phyloP scores from a whole-genome alignment of 2,113 vertebrate species.

The Solea senegalensis region DNA sequence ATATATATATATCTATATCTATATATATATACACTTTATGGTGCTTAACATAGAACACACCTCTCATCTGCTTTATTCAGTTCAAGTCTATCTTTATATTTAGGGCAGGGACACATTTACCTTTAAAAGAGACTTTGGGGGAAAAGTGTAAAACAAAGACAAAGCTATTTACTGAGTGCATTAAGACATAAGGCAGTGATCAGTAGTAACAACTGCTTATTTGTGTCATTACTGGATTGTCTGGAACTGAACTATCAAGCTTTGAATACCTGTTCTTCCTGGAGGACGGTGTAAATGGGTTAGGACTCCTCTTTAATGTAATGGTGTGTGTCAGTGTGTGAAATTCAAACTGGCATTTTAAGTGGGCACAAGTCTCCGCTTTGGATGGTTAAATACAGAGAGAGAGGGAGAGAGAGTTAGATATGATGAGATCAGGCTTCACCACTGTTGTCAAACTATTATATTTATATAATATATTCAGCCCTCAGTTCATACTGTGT shows the following conservation, averaged over 20 bases:
- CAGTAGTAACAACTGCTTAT: constrained; percentile 20
- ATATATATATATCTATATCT: too few relatives aligned
- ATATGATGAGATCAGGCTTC: constrained; percentile 45
- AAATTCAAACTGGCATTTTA: constrained; percentile 43
- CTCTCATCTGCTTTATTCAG: constrained; percentile 50
- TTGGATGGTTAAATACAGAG: constrained; percentile 12
- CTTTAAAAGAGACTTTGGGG: neutral
- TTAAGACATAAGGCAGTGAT: constrained; percentile 2
- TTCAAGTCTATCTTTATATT: constrained; percentile 48
- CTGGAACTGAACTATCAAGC: constrained; percentile 15
- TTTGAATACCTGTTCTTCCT: constrained; percentile 36
- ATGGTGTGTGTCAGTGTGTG: constrained; percentile 49
- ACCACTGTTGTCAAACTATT: constrained; percentile 21
- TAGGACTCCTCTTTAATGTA: constrained; percentile 27
- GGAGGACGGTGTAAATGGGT: constrained; percentile 36
- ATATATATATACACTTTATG: neutral
- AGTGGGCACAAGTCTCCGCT: constrained; percentile 50
- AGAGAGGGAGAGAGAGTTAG: constrained; percentile 16
- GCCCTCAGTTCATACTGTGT: too few relatives aligned
- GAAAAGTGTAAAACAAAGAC: constrained; percentile 12
- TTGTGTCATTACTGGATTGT: constrained; percentile 23
- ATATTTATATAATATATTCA: too few relatives aligned
- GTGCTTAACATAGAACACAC: constrained; percentile 52
- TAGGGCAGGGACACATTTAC: constrained; percentile 20
- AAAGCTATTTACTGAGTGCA: neutral